Evolutionary conservation across 1,140 invertebrate species (phyloP).

Genomic region (Dendrolimus punctatus): DNA sequence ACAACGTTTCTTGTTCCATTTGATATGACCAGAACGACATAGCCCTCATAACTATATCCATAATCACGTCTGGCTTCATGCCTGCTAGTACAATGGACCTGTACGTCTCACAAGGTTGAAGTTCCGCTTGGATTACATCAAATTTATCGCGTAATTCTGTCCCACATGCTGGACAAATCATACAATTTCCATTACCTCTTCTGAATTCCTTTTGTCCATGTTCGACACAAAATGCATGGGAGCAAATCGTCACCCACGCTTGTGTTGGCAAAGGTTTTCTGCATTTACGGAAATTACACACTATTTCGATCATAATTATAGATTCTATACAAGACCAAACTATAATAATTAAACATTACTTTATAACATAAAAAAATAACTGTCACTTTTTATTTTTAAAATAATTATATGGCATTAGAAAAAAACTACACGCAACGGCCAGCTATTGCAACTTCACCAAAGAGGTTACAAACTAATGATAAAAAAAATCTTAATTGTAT

Average conservation of each 20-base stretch:
- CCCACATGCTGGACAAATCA: conserved; percentile 67
- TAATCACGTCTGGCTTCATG: conserved; percentile 66
- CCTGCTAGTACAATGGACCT: conserved; percentile 70
- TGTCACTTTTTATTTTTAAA: too few species aligned
- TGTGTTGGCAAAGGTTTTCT: conserved; percentile 59
- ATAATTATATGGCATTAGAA: too few species aligned
- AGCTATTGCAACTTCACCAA: too few species aligned
- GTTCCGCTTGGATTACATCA: conserved; percentile 70
- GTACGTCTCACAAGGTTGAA: conserved; percentile 66
- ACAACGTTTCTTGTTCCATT: conserved; percentile 66
- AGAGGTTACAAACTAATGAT: too few species aligned
- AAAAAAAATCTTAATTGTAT: too few species aligned
- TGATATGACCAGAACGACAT: conserved; percentile 72
- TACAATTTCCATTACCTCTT: conserved; percentile 52
- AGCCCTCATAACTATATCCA: conserved; percentile 70
- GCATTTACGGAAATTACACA: conserved; percentile 72
- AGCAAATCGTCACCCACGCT: conserved; percentile 73
- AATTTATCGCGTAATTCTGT: conserved; percentile 66
- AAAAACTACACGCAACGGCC: too few species aligned
- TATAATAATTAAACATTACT: too few species aligned
- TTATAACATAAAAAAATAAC: too few species aligned
- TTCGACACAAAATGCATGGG: conserved; percentile 71
- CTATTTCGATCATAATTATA: conserved; percentile 37
- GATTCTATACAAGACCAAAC: neutral
- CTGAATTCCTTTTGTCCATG: conserved; percentile 68